These are phyloP conservation scores for Dyspetes luteomarginatus DNA, from an alignment of 2,888 invertebrate genomes.

Conservation along the genomic window DNA sequence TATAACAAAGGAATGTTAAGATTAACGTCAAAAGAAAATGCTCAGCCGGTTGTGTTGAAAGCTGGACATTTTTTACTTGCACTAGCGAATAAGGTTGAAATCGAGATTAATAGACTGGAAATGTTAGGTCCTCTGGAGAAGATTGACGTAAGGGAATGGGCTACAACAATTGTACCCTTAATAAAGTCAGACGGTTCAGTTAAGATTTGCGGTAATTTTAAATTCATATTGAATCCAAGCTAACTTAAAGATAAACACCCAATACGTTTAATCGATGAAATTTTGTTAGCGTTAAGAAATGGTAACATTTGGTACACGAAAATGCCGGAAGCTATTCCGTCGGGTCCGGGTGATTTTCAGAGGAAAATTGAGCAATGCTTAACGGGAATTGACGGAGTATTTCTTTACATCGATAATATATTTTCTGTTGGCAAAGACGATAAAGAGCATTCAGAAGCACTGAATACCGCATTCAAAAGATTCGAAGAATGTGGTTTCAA, in stretches of 20 bases:
- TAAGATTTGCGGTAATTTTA: constrained; percentile 71
- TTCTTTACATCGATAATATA: constrained; percentile 69
- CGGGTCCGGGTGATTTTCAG: background rate
- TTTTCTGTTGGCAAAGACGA: constrained; percentile 61
- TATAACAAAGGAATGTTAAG: background rate
- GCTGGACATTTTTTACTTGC: background rate
- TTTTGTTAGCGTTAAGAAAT: background rate
- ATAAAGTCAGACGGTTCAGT: constrained; percentile 67
- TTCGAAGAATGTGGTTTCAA: constrained; percentile 66
- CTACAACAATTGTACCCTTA: constrained; percentile 47
- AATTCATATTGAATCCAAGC: constrained; percentile 62
- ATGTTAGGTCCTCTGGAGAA: background rate
- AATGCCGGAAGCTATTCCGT: background rate
- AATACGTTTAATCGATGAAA: constrained; percentile 11
- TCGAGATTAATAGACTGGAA: background rate
- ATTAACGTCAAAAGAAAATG: background rate
- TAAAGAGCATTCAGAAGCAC: constrained; percentile 59
- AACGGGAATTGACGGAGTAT: constrained; percentile 62
- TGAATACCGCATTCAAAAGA: constrained; percentile 59
- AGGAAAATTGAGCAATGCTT: constrained; percentile 70
- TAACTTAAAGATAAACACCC: constrained; percentile 50
- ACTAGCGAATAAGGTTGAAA: background rate
- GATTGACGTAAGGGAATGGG: constrained; percentile 34
- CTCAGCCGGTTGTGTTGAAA: background rate
- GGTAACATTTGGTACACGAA: constrained; percentile 3